Base-by-base conservation (phyloP, 2,888 invertebrate genomes). In the Tachina lurida region DNA sequence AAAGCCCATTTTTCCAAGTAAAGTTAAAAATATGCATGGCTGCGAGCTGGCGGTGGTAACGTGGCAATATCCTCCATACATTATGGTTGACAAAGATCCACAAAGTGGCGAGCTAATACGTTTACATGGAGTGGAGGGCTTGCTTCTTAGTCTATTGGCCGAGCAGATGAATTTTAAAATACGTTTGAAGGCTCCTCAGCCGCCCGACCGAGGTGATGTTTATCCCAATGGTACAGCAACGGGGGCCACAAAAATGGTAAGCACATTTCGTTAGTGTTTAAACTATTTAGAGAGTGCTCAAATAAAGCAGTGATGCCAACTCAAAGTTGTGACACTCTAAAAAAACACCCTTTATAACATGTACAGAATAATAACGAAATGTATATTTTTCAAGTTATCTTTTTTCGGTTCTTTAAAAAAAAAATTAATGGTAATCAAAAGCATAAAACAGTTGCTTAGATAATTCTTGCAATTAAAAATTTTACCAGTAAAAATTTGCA, bases 41-140 rank as follows among this genome's bases (percentile, higher is more conserved):
- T 92, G 91, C 52, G 81, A 87, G 10, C n/a, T 93, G 63, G 79
- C 84, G 5, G 85, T 90, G 0, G 88, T 89, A 1, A 90, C 91
- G 3, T 90, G 91, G 84, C 74, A 89, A 15, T 76, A 90, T 15
- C 89, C 88, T 0, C 92, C 92, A 0, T 91, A 88, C 17, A 88
- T 91, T 8, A 70, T 87, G 3, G 74, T 92, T 5, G 80, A 90
- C 0, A n/a, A 82, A 1, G 73, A 88, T 75, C 13, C 52, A 2
- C 43, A 63, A 3, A 78, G 68, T 4, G 76, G 88, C 19, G 86
- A 87, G 0, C 9, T 87, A 0, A 15, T 73, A 4, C 74, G 58
- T 0, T 12, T 93, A 1, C 78, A 84, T 4, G 93, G 93, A n/a
- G 91, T 91, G 17, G 92, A 92, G 79, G 93, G 92, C 5, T 78